Base-by-base conservation (phyloP, 2,888 invertebrate genomes). In the Timema podura region DNA sequence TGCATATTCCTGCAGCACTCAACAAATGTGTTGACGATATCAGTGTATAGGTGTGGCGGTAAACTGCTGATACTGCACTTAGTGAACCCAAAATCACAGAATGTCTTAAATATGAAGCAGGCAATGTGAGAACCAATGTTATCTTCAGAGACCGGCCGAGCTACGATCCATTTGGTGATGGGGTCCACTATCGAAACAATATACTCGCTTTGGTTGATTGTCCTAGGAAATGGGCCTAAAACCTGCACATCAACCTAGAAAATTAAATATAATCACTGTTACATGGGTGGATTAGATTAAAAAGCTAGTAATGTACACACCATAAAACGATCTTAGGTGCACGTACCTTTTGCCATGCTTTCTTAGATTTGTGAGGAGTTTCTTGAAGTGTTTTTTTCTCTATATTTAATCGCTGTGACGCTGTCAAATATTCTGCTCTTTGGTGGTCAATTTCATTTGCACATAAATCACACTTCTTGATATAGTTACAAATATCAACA, bases 41-140 rank as follows among this genome's bases (percentile, higher is more conserved):
- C 61, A 7, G 61, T 10, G 44, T 10, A 44, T 44, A 70, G 15
- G 11, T 68, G 48, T n/a, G 69, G 51, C n/a, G 69, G 68, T 13
- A 70, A 47, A 67, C 73, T 72, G 46, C 73, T 70, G 48, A 75
- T 73, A 66, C 70, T 74, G 57, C 75, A 75, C 44, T 74, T 75
- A 16, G 76, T 75, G 68, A 76, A 76, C 30, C 77, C 77, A 68
- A 76, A 75, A 48, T 70, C 73, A 67, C 76, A 77, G 70, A 76
- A 77, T 8, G 75, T 72, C 61, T 75, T 74, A 71, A 75, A 75
- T 15, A 77, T 71, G 68, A 76, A 76, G 54, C 71, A 71, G 49
- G 77, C 75, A 68, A 74, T 71, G 8, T 70, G 72, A 9, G 68
- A 59, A 49, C 73, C 70, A 48, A 73, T 51, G 16, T 73, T 73